A percentile compares a stretch with the other conserved stretches of the same genome.
Evolutionary conservation across 2,113 vertebrate species (phyloP).

Genomic region (Camelus bactrianus): DNA sequence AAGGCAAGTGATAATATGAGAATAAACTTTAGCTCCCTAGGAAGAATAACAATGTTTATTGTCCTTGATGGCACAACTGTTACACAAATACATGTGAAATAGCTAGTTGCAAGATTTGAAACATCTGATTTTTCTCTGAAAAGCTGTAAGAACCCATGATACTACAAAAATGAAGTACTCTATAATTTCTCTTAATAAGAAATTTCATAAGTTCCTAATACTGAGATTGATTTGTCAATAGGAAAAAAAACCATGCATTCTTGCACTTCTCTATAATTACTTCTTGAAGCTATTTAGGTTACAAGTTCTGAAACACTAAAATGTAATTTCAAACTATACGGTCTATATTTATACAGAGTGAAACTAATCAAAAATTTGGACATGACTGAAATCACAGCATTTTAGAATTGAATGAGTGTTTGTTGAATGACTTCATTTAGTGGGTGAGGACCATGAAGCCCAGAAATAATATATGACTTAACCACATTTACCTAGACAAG

Average conservation of each 20-base stretch:
- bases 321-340: conserved; percentile 35
- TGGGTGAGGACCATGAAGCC: neutral
- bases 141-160: neutral
- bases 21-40: neutral
- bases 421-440: neutral
- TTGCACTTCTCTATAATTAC: conserved; percentile 24
- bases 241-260: neutral
- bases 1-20: neutral
- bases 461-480: neutral
- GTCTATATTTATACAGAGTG: neutral
- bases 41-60: neutral
- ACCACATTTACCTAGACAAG: neutral
- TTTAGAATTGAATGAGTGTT: neutral
- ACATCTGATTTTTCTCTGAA: conserved; percentile 14
- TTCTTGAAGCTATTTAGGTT: conserved; percentile 52
- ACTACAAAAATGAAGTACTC: neutral
- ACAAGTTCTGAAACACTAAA: conserved; percentile 53
- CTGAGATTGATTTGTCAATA: conserved; percentile 11
- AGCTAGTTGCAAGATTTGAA: neutral
- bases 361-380: conserved; percentile 12
- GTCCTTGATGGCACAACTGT: neutral
- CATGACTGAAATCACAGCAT: conserved; percentile 19
- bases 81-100: conserved; percentile 3
- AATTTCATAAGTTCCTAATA: conserved; percentile 9
- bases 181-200: conserved; percentile 40